Percentiles rank a stretch among this genome's conserved stretches.
phyloP scores from a whole-genome alignment of 2,797 vertebrate genomes.

The Cuniculus paca region DNA sequence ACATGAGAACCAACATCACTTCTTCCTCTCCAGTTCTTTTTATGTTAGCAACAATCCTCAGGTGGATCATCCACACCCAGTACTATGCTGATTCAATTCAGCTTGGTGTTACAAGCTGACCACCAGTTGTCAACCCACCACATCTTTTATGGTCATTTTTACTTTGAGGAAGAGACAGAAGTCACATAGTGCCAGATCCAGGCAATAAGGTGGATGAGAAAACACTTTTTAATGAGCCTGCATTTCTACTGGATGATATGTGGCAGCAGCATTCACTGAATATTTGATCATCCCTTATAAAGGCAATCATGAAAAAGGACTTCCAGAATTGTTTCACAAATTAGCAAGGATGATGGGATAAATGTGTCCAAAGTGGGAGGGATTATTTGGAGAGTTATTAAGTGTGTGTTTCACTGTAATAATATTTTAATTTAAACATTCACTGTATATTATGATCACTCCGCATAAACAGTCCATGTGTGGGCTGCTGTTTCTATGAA shows the following conservation, averaged over 20 bases:
- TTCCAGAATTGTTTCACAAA: background rate
- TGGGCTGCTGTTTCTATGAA: background rate
- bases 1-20: too few relatives aligned
- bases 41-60: too few relatives aligned
- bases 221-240: background rate
- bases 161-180: background rate
- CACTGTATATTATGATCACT: background rate
- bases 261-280: background rate
- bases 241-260: background rate
- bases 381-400: background rate
- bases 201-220: background rate
- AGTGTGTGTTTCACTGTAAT: background rate
- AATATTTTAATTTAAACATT: background rate
- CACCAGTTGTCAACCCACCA: too few relatives aligned
- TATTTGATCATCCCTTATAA: background rate
- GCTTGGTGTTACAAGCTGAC: too few relatives aligned
- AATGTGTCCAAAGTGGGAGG: background rate
- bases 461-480: background rate
- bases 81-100: too few relatives aligned
- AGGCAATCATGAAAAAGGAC: background rate
- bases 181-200: background rate
- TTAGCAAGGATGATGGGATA: background rate
- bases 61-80: too few relatives aligned
- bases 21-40: too few relatives aligned
- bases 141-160: background rate